Percentiles rank a stretch among this genome's conserved stretches.
Evolutionary conservation across 2,797 vertebrate genomes (phyloP).

Genomic region (Amphiprion clarkii): DNA sequence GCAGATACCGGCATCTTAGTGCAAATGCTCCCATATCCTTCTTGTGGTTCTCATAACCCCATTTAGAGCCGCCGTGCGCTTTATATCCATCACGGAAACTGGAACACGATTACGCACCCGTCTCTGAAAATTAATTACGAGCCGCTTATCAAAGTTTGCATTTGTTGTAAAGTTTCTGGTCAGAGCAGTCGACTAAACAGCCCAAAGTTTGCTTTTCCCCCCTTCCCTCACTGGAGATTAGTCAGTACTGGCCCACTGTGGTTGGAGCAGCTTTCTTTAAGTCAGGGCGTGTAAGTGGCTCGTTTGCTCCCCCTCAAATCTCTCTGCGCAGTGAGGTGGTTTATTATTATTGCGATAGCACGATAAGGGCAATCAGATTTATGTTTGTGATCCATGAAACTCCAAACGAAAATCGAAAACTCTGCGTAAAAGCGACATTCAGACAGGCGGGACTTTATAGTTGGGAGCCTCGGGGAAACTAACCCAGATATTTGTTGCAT

Average conservation of each 20-base stretch:
- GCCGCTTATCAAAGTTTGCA: slow-evolving; percentile 2
- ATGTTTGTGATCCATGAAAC: neutral
- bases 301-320: slow-evolving; percentile 31
- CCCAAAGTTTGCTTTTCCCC: slow-evolving; percentile 13
- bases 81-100: slow-evolving; percentile 53
- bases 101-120: slow-evolving; percentile 50
- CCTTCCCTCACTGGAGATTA: slow-evolving; percentile 25
- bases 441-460: neutral
- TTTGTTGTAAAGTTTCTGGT: slow-evolving; percentile 9
- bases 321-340: slow-evolving; percentile 6
- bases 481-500: neutral
- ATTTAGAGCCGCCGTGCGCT: slow-evolving; percentile 53
- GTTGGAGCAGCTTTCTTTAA: slow-evolving; percentile 59
- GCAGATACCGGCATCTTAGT: slow-evolving; percentile 60
- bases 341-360: slow-evolving; percentile 9
- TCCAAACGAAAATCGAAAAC: neutral
- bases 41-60: slow-evolving; percentile 50
- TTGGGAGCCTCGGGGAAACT: neutral
- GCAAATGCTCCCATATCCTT: slow-evolving; percentile 53
- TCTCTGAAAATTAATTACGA: slow-evolving; percentile 56
- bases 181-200: neutral
- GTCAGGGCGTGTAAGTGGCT: slow-evolving; percentile 53
- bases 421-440: too few species aligned
- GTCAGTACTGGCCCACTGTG: slow-evolving; percentile 30
- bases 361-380: neutral